Evolutionary conservation across 2,888 invertebrate species (phyloP).

Genomic region (Catocala nupta): DNA sequence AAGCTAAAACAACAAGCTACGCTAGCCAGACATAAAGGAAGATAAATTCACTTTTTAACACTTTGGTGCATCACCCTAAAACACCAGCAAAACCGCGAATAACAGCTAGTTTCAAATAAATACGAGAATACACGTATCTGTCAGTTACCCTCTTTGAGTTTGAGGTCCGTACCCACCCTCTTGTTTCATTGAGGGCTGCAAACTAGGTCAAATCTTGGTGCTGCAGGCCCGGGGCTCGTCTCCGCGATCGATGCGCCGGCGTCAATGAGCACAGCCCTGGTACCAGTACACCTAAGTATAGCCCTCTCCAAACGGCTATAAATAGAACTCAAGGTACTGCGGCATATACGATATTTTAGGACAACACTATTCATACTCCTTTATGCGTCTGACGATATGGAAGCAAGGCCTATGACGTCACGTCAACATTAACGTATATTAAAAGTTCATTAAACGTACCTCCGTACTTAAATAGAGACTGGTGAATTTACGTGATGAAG

Average conservation of each 20-base stretch:
- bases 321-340: conserved; percentile 68
- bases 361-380: conserved; percentile 26
- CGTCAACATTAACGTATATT: not conserved
- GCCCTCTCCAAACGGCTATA: conserved; percentile 56
- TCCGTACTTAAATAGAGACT: too few relatives aligned
- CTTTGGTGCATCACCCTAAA: too few relatives aligned
- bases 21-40: too few relatives aligned
- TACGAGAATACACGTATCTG: not conserved
- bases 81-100: too few relatives aligned
- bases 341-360: conserved; percentile 36
- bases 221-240: conserved; percentile 68
- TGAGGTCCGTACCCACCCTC: conserved; percentile 48
- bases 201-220: conserved; percentile 77
- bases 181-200: conserved; percentile 76
- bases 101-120: too few relatives aligned
- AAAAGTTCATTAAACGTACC: too few relatives aligned
- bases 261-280: conserved; percentile 73
- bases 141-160: conserved; percentile 11
- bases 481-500: too few relatives aligned
- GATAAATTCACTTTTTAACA: too few relatives aligned
- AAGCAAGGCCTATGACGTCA: conserved; percentile 18
- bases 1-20: too few relatives aligned
- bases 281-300: conserved; percentile 56
- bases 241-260: conserved; percentile 76
- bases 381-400: conserved; percentile 26